Conservation (phyloP, 2,888 invertebrate species). For the Morpho deidamia region DNA sequence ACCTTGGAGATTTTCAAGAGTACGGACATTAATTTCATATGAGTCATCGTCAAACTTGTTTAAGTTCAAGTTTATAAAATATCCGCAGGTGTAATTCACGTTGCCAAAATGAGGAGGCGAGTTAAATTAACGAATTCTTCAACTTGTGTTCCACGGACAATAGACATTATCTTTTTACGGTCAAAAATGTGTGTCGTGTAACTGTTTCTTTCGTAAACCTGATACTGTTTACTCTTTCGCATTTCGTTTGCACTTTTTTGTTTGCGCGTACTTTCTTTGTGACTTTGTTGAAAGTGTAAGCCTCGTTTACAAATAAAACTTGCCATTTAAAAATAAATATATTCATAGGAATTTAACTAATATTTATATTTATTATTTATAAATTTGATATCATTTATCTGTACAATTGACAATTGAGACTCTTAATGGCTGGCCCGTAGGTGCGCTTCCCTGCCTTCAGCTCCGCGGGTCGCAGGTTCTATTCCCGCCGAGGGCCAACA, state of each 20-base stretch:
- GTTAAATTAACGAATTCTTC: conserved; percentile 8
- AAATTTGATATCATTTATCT: no score
- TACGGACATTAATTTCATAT: conserved; percentile 16
- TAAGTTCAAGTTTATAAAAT: conserved; percentile 13
- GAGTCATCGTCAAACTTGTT: conserved; percentile 21
- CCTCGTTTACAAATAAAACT: not conserved
- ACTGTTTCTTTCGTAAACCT: conserved; percentile 59
- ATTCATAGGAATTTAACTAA: no score
- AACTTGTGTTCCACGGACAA: conserved; percentile 6
- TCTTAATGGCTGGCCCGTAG: no score
- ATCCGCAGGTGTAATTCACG: conserved; percentile 12
- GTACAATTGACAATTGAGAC: no score
- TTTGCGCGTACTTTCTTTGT: not conserved
- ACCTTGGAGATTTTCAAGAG: conserved; percentile 18
- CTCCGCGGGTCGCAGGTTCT: no score
- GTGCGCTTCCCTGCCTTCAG: no score
- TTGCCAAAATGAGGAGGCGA: conserved; percentile 10
- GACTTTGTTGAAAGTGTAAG: not conserved
- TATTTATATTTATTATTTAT: no score
- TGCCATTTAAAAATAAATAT: not conserved
- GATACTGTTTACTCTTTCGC: conserved; percentile 30
- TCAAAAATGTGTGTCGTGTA: conserved; percentile 51
- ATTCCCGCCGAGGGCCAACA: no score
- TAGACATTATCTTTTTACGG: conserved; percentile 31
- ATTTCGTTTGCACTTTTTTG: conserved; percentile 1